Evolutionary conservation across 2,888 invertebrate genomes (phyloP).

Genomic region (Cosmopolites sordidus): DNA sequence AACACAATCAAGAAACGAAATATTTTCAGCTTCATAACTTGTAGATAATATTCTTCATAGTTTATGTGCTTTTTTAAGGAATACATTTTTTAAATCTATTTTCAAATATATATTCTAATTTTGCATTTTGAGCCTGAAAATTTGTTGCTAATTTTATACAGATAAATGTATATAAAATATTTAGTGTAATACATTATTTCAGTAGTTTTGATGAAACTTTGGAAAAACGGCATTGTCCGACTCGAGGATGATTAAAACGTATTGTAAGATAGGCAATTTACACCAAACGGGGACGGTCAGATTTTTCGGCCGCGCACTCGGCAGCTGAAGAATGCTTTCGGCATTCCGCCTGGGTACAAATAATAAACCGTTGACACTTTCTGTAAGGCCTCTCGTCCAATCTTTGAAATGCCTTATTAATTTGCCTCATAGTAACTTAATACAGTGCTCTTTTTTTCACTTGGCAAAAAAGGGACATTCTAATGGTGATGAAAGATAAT

Average conservation of each 20-base stretch:
- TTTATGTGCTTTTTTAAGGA: no score
- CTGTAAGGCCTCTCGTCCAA: slow-evolving; percentile 39
- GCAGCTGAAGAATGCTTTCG: slow-evolving; percentile 45
- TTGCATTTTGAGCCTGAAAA: no score
- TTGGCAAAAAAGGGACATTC: background rate
- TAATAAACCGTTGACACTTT: slow-evolving; percentile 46
- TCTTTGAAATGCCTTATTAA: slow-evolving; percentile 28
- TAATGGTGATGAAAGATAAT: no score
- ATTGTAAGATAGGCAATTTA: slow-evolving; percentile 34
- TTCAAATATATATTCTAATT: no score
- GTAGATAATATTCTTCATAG: no score
- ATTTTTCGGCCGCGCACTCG: slow-evolving; percentile 36
- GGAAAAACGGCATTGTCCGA: background rate
- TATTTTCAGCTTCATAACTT: no score
- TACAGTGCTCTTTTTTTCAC: slow-evolving; percentile 4
- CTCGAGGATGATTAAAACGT: slow-evolving; percentile 39
- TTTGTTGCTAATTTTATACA: no score
- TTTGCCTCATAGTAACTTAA: slow-evolving; percentile 14
- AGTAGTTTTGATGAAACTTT: no score
- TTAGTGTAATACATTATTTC: no score
- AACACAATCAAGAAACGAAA: no score
- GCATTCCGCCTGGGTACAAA: slow-evolving; percentile 45
- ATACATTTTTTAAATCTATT: no score
- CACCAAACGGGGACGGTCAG: slow-evolving; percentile 41
- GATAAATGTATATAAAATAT: no score